Evolutionary conservation across 2,797 vertebrate genomes (phyloP), one percentile per base, ranked within the genome.

Genomic region (Clarias pachynema): DNA sequence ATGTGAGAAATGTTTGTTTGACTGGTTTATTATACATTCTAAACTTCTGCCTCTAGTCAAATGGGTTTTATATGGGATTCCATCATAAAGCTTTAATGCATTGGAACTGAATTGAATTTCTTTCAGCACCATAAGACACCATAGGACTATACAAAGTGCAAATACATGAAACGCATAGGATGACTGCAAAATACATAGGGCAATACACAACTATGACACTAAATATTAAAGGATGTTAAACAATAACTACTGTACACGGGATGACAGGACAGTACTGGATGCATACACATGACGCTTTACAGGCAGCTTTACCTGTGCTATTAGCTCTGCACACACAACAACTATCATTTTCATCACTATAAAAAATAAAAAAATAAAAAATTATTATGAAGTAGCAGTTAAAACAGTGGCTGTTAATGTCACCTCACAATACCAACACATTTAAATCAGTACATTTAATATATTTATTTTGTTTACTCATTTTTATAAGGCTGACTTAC

Each of bases 1-100:
- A 66, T 66, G 26, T 66, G n/a, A 66, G 12, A 66, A 66, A 66
- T 66, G 63, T 66, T 66, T 66, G 9, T 66, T 66, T 66, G n/a
- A 66, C 63, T 66, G 26, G n/a, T 66, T 66, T 26, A 66, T 15
- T 66, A 66, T 31, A 16, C 12, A 29, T 26, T 66, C 3, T 24
- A 63, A 63, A 63, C 63, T 66, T 66, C 15, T 29, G 63, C 63
- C 63, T 26, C 14, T 15, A 15, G 63, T 66, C 63, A 26, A 66
- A 29, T 66, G 4, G 60, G 20, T 62, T n/a, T n/a, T 62, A 24
- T 62, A 49, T 62, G 60, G 24, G 22, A 24, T 62, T 62, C 60
- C 57, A 10, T 9, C 22, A n/a, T n/a, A 62, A 24, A 62, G 24
- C 9, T 3, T n/a, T 10, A 24, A 62, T 24, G 24, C 22, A 62